Evolutionary conservation across 2,888 invertebrate species (phyloP), one percentile per base, ranked within the genome.

Genomic region (Atethmia centrago): DNA sequence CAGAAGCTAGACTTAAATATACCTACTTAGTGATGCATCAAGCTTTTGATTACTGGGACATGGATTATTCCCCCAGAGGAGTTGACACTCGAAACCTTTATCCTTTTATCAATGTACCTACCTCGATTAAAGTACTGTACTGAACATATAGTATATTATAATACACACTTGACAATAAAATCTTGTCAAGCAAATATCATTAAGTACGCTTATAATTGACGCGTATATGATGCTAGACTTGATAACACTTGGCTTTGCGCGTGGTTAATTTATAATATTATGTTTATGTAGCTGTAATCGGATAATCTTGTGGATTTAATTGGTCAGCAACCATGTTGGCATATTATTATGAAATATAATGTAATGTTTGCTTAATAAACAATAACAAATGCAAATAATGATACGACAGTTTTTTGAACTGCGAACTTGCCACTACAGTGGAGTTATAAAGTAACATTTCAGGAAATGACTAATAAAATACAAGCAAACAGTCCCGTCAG

Each of bases 221-320:
- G 16, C 65, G 40, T 79, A 74, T 45, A 74, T 14, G n/a, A 79
- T 55, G 47, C 45, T 74, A 68, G 49, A 25, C 16, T 19, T 51
- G 63, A 74, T 79, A 74, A 62, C 40, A 74, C 31, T 28, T 66
- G 61, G n/a, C 62, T 67, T 73, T 42, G 67, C 63, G 16, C 74
- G 58, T 63, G 66, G 58, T 51, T 80, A 61, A 80, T 68, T 68
- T 79, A 66, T 63, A 53, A 31, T 66, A 53, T 51, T 31, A 66
- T 79, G 74, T 78, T 65, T 76, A 70, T 53, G 19, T 45, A 58
- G 53, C 79, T 47, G 61, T 79, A 53, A 80, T 70, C 80, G 31
- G 65, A 80, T 74, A 56, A 75, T 62, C 51, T 51, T 47, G 53
- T 36, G 45, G 49, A 16, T 62, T 45, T 68, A 55, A 67, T 63